Base-by-base conservation (phyloP, 2,797 vertebrate genomes). In the Allobates femoralis region DNA sequence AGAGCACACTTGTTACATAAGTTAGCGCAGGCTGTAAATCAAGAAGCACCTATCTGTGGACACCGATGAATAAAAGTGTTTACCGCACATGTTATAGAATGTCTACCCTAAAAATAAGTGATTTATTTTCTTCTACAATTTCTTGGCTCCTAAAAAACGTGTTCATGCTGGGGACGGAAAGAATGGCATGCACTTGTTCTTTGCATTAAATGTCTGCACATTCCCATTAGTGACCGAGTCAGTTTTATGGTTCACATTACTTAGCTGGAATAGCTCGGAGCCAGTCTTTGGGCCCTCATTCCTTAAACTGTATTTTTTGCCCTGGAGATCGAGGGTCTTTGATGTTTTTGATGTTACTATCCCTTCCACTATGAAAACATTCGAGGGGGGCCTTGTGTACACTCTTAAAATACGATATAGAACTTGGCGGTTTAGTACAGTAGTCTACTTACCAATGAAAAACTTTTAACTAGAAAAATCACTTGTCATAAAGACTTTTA, bases 111-210 rank as follows among this genome's bases (percentile, higher is more conserved):
- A 82, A 82, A 82, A 82, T 82, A 82, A 82, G 30, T 82, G 80
- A 82, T 82, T 82, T 82, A 82, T 82, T 82, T 82, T 71, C 30
- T 69, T 73, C 80, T 71, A 58, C 71, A 82, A 82, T 82, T 56
- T 71, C 80, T 58, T 34, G 30, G 81, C 55, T 83, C 69, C 81
- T 58, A 62, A 75, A 56, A 55, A 60, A 46, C 55, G 23, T 62
- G 69, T n/a, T 30, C 69, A 41, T 46, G 69, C 41, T 18, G 58
- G 34, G 53, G 34, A 34, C 32, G 15, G 79, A 8, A 50, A 18
- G 46, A 58, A 56, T 46, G 81, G 69, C 53, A 73, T 51, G 67
- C 53, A 73, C 56, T 81, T 55, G 62, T 69, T 53, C 80, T 32
- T 56, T 55, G 80, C 51, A 58, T 37, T 58, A 21, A 78, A 58